Percentiles rank a stretch among this genome's conserved stretches.
These are phyloP conservation scores for Carposina sasakii DNA, from an alignment of 1,140 invertebrate genomes.

Conservation along the genomic window DNA sequence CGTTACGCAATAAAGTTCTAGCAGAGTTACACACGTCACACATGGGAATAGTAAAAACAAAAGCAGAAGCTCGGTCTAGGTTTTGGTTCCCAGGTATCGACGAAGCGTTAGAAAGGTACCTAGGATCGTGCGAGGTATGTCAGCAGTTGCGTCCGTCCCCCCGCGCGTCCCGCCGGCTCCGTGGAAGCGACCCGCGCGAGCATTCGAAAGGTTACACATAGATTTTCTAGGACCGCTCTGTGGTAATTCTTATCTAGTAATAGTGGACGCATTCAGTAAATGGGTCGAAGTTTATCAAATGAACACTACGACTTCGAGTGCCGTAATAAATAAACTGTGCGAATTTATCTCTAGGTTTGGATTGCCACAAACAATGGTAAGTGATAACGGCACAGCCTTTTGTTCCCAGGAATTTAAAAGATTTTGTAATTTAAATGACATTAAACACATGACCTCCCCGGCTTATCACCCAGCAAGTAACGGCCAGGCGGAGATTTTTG, in stretches of 20 bases:
- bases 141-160: conserved; percentile 47
- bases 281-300: conserved; percentile 37
- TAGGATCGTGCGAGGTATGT: neutral
- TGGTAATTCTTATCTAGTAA: conserved; percentile 38
- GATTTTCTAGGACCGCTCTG: conserved; percentile 18
- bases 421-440: conserved; percentile 5
- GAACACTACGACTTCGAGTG: neutral
- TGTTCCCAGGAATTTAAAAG: neutral
- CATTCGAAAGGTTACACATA: neutral
- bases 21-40: conserved; percentile 10
- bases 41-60: conserved; percentile 9
- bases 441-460: neutral
- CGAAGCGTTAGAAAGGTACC: neutral
- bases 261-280: conserved; percentile 54
- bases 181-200: neutral
- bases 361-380: conserved; percentile 3
- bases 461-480: neutral
- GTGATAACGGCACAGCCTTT: conserved; percentile 8
- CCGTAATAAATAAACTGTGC: neutral
- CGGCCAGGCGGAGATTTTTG: neutral
- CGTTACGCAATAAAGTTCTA: neutral
- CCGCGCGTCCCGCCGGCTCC: conserved; percentile 28
- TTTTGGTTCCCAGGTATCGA: conserved; percentile 13
- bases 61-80: conserved; percentile 7
- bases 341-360: conserved; percentile 7